Evolutionary conservation across 2,113 vertebrate species (phyloP).

Genomic region (Campylorhamphus procurvoides): DNA sequence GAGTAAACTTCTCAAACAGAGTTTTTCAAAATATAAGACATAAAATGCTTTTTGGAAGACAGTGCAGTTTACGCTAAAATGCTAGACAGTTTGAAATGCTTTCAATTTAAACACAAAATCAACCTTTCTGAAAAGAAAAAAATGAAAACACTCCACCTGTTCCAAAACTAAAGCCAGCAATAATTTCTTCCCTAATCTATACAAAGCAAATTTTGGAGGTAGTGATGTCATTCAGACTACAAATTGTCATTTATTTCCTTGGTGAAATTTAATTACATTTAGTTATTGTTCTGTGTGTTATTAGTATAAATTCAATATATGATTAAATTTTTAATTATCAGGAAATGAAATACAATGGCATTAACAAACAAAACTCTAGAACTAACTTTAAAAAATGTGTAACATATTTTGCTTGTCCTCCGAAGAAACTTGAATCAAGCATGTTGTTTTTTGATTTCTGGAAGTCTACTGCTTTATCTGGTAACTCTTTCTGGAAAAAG

Average conservation of each 20-base stretch:
- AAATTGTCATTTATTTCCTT: constrained; percentile 14
- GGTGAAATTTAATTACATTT: constrained; percentile 29
- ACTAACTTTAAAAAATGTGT: neutral
- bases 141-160: neutral
- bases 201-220: neutral
- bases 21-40: neutral
- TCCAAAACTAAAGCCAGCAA: neutral
- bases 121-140: neutral
- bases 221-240: neutral
- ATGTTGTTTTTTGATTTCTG: neutral
- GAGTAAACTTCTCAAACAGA: neutral
- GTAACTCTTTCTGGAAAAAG: neutral
- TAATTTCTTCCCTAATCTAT: neutral
- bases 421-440: neutral
- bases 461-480: neutral
- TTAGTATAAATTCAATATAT: neutral
- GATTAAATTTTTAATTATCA: neutral
- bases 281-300: neutral
- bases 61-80: neutral
- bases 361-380: neutral
- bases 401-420: neutral
- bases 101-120: neutral
- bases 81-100: neutral
- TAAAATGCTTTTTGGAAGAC: neutral
- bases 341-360: neutral